Evolutionary conservation across 1,140 invertebrate genomes (phyloP), one percentile per base, ranked within the genome.

Genomic region (Anastrepha ludens): DNA sequence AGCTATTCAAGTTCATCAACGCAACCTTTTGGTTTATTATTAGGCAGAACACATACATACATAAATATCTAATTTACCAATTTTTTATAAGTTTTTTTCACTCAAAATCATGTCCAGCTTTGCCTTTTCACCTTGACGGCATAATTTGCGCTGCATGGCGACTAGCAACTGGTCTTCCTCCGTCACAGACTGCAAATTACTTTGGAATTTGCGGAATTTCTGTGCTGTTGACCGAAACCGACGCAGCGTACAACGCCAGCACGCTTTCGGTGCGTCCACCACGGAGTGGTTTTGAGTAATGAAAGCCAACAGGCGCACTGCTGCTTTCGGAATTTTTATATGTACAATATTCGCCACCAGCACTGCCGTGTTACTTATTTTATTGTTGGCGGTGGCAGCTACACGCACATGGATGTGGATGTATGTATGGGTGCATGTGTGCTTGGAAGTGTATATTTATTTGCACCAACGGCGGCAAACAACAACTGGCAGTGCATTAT

Each of bases 101-200:
- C n/a, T 39, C 8, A 17, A 55, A 55, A 55, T 55, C 74, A 50
- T 47, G 41, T 55, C 74, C 44, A 55, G 47, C 47, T 81, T 81
- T 81, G 47, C 74, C 74, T 47, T 81, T 81, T 81, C 74, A 81
- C 74, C 74, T 81, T 81, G 74, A 81, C 47, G 74, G 74, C 74
- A 81, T 41, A 81, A 81, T 81, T 81, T 81, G 74, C 74, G 20
- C 74, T 47, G 74, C 47, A 58, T 81, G 47, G 44, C 20, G 50
- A 41, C 47, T 81, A 17, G 44, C 74, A 81, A 81, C 74, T 81
- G 74, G 74, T 81, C 74, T 81, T 81, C 74, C 74, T 55, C 4
- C 44, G 1, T 29, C 29, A 3, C 44, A 13, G 11, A 81, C 74
- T n/a, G 74, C 74, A 55, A 81, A 81, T 81, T 81, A 81, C n/a